Evolutionary conservation across 2,797 vertebrate genomes (phyloP).

Genomic region (Cirrhinus mrigala): DNA sequence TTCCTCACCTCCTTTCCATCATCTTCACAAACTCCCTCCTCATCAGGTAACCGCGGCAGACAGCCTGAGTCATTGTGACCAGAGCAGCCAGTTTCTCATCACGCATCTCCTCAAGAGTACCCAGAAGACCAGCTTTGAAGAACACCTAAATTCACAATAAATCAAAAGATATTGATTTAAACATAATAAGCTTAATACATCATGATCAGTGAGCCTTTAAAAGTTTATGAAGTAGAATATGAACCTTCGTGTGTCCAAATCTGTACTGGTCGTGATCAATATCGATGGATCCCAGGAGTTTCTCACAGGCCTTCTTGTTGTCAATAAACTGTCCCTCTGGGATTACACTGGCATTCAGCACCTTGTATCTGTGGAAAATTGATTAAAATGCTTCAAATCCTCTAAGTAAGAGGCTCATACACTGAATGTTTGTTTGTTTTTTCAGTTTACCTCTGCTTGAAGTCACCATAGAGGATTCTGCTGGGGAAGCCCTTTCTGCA

Average conservation of each 20-base stretch:
- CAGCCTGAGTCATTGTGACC: slow-evolving; percentile 83
- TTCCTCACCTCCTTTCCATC: slow-evolving; percentile 77
- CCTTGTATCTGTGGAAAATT: too few relatives aligned
- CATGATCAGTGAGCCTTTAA: neutral
- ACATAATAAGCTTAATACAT: neutral
- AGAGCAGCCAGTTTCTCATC: slow-evolving; percentile 73
- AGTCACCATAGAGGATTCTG: slow-evolving; percentile 84
- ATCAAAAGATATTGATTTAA: neutral
- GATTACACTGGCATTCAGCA: too few relatives aligned
- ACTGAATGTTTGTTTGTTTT: too few relatives aligned
- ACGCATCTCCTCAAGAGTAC: slow-evolving; percentile 75
- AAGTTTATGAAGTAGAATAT: neutral
- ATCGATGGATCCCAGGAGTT: slow-evolving; percentile 88
- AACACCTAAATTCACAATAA: slow-evolving; percentile 76
- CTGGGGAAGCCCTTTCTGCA: slow-evolving; percentile 88
- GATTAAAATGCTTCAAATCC: neutral
- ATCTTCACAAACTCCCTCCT: slow-evolving; percentile 84
- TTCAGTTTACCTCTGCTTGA: slow-evolving; percentile 87
- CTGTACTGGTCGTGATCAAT: slow-evolving; percentile 86
- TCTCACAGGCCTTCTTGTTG: slow-evolving; percentile 90
- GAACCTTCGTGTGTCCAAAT: slow-evolving; percentile 77
- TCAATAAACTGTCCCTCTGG: slow-evolving; percentile 78
- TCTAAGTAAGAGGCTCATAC: neutral
- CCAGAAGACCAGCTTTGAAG: slow-evolving; percentile 88
- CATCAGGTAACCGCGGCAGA: slow-evolving; percentile 83